These are phyloP conservation scores for Bolinopsis microptera DNA, from an alignment of 37 sponge, comb jelly and placozoan genomes.

Conservation along the genomic window DNA sequence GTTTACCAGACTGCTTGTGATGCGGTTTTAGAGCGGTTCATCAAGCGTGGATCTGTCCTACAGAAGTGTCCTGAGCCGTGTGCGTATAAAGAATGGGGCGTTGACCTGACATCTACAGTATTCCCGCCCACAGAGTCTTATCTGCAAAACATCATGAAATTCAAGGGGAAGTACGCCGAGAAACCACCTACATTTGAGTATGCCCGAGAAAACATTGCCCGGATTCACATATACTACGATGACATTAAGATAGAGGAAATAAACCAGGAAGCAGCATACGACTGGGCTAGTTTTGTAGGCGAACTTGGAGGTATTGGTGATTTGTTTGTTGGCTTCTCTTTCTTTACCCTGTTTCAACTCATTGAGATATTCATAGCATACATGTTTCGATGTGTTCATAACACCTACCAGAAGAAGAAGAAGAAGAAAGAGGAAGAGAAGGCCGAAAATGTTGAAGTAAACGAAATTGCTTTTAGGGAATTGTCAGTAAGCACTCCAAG, in stretches of 20 bases:
- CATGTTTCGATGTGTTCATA: not conserved
- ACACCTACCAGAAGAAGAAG: not conserved
- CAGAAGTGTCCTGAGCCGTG: conserved; percentile 16
- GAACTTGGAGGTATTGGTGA: conserved; percentile 17
- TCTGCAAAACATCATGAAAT: not conserved
- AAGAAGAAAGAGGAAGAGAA: not conserved
- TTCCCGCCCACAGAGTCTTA: conserved; percentile 36
- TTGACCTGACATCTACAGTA: not conserved
- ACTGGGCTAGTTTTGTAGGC: not conserved
- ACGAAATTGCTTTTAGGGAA: too few relatives aligned
- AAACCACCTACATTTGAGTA: not conserved
- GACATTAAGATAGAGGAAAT: conserved; percentile 14
- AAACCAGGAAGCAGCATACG: conserved; percentile 6
- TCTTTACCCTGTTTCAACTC: conserved; percentile 12
- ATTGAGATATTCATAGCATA: conserved; percentile 2
- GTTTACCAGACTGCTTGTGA: not conserved
- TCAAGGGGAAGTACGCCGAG: not conserved
- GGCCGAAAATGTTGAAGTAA: not conserved
- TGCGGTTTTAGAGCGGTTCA: not conserved
- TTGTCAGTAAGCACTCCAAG: too few relatives aligned
- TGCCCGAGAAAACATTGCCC: not conserved
- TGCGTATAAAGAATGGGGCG: not conserved
- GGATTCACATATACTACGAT: conserved; percentile 10
- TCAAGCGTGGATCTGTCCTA: not conserved
- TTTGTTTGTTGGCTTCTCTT: not conserved